phyloP scores from a whole-genome alignment of 2,888 invertebrate species.

The Entomobrya multifasciata region DNA sequence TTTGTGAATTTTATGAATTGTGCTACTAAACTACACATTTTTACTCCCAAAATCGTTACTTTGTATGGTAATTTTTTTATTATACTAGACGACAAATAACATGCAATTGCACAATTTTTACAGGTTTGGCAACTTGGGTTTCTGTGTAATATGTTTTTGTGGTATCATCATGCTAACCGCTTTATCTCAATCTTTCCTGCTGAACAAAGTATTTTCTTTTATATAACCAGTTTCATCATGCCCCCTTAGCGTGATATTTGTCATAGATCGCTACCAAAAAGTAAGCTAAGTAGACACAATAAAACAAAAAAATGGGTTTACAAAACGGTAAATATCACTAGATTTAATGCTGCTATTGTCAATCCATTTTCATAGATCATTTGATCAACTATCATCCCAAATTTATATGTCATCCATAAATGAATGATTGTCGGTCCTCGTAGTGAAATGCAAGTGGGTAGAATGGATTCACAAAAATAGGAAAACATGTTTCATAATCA shows the following conservation, averaged over 20 bases:
- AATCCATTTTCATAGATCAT: neutral
- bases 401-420: too few species aligned
- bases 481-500: too few species aligned
- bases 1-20: too few species aligned
- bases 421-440: neutral
- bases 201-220: slow-evolving; percentile 7
- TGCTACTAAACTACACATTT: too few species aligned
- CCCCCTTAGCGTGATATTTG: slow-evolving; percentile 49
- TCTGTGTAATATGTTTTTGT: neutral
- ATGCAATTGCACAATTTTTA: slow-evolving; percentile 49
- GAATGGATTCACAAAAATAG: neutral
- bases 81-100: too few species aligned
- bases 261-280: neutral
- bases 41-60: neutral
- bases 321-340: neutral
- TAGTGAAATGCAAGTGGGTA: neutral
- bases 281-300: slow-evolving; percentile 11
- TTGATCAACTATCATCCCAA: neutral
- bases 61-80: too few species aligned
- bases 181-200: neutral
- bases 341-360: neutral
- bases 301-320: neutral
- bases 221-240: slow-evolving; percentile 62
- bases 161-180: neutral
- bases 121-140: slow-evolving; percentile 38